phyloP scores from a whole-genome alignment of 2,797 vertebrate species.

The Anolis apletophallus region DNA sequence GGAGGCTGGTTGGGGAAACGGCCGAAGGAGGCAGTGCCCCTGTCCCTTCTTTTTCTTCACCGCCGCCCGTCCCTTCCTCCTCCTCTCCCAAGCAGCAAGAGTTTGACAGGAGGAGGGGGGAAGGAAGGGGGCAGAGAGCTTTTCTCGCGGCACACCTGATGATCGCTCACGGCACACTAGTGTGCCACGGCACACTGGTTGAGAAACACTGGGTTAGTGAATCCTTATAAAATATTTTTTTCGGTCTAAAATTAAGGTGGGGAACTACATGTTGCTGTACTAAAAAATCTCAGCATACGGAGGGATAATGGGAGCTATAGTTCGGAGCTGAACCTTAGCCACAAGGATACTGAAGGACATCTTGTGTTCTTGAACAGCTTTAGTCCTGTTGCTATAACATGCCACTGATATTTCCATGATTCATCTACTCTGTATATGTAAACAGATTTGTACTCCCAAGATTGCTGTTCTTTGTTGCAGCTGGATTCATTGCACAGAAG shows the following conservation, averaged over 20 bases:
- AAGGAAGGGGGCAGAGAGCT: too few species aligned
- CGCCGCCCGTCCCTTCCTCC: too few species aligned
- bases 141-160: too few species aligned
- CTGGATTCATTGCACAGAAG: slow-evolving; percentile 85
- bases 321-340: background rate
- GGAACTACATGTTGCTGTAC: background rate
- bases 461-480: slow-evolving; percentile 66
- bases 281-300: background rate
- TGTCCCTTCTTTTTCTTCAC: too few species aligned
- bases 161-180: too few species aligned
- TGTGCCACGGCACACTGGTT: too few species aligned
- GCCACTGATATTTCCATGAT: background rate
- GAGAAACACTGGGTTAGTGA: too few species aligned
- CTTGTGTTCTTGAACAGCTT: background rate
- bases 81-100: too few species aligned
- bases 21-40: too few species aligned
- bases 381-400: background rate
- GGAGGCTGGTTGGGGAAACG: too few species aligned
- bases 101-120: too few species aligned
- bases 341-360: background rate
- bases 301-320: background rate
- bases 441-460: background rate
- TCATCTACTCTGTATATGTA: background rate
- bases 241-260: background rate
- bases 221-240: background rate